Evolutionary conservation across 2,113 vertebrate species (phyloP), one percentile per base, ranked within the genome.

Genomic region (Hirundichthys speculiger): DNA sequence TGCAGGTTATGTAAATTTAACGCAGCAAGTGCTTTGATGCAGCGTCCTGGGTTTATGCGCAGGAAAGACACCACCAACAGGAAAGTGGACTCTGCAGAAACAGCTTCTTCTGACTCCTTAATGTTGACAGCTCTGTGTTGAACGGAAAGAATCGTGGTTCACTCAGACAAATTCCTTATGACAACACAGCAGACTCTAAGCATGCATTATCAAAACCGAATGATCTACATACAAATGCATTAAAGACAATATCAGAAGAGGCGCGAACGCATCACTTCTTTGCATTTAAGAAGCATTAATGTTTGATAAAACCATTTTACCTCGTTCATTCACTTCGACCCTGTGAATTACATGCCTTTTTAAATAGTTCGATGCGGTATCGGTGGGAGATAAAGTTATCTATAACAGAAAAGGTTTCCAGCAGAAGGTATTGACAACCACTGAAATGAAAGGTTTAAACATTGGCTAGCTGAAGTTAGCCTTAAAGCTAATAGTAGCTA

Each of bases 401-500:
- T 14, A 2, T 19, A 16, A 0, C 1, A 0, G 2, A 18, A 3
- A 5, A 15, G n/a, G n/a, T 7, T 20, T 3, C 2, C 13, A 8
- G 15, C 1, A 12, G 4, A 1, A 22, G 0, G 10, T 41, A 9
- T 7, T 13, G 19, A 42, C 20, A 53, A 12, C 11, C 39, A 60
- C 25, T 25, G 13, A 51, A 52, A 38, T 47, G 12, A 50, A 53
- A 39, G 18, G 46, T 7, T 59, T 27, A 60, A 65, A 69, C 39
- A 48, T n/a, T 0, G n/a, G 51, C 43, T 68, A 69, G 50, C 62
- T 20, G 16, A 52, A 46, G 43, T 75, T 84, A 84, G 71, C 81
- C 22, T 14, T 6, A 19, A 10, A n/a, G 81, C 81, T 84, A 81
- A 56, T 2, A 22, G 41, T 83, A 84, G 83, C 62, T 30, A 80